Evolutionary conservation across 2,888 invertebrate genomes (phyloP).

Genomic region (Drosophila fungiperda): DNA sequence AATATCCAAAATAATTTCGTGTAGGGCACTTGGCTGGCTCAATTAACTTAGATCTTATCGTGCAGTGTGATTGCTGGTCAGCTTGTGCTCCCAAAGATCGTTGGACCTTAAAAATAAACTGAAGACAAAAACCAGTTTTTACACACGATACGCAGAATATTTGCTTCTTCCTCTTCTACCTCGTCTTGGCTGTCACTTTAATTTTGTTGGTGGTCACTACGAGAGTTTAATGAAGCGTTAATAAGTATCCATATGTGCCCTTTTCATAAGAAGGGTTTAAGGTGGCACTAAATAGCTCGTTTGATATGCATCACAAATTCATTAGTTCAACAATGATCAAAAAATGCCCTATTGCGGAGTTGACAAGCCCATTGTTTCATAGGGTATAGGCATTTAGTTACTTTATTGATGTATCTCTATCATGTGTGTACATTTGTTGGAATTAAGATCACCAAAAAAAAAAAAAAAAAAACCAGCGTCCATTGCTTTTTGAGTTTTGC

Average conservation of each 20-base stretch:
- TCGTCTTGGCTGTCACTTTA: conserved; percentile 54
- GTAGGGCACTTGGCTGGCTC: conserved; percentile 73
- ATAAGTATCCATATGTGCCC: conserved; percentile 63
- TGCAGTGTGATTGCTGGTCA: conserved; percentile 34
- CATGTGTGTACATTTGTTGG: conserved; percentile 54
- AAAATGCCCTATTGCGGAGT: conserved; percentile 34
- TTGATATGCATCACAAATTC: conserved; percentile 61
- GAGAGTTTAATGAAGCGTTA: conserved; percentile 74
- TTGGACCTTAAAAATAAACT: conserved; percentile 14
- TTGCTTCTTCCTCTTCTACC: conserved; percentile 28
- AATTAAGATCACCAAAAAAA: conserved; percentile 58
- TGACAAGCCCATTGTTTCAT: conserved; percentile 16
- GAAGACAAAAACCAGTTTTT: conserved; percentile 67
- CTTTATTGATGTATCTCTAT: conserved; percentile 48
- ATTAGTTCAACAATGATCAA: conserved; percentile 10
- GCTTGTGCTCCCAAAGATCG: conserved; percentile 34
- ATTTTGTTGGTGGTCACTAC: conserved; percentile 52
- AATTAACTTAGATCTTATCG: conserved; percentile 75
- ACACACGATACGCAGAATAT: conserved; percentile 34
- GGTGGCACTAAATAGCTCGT: conserved; percentile 44
- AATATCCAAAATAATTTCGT: conserved; percentile 24
- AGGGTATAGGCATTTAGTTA: conserved; percentile 45
- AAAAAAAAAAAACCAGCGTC: conserved; percentile 3
- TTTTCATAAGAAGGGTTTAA: conserved; percentile 54
- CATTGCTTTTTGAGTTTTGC: conserved; percentile 27